Base-by-base conservation (phyloP, 2,888 invertebrate species). In the Euclidia mi region DNA sequence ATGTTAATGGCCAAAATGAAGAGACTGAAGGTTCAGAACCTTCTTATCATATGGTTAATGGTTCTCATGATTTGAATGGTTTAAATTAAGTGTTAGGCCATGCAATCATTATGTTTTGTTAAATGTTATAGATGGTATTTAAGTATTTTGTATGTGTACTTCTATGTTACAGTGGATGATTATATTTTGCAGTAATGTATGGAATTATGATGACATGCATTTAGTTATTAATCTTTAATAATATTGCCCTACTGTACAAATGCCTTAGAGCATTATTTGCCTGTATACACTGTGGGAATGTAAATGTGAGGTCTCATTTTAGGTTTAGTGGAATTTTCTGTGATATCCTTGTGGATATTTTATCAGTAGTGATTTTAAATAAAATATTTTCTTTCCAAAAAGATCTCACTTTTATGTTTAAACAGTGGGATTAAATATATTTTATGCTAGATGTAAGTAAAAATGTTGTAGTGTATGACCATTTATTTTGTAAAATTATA, bases 351-450 rank as follows among this genome's bases (percentile, higher is more conserved):
- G 78, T 82, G 86, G 85, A 89, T 88, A 87, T 89, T 82, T 86
- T 81, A 44, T 56, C 66, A 74, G 67, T 80, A 79, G 75, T 74
- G 52, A 69, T 71, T 65, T 69, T 60, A 34, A 34, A 14, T 34
- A 77, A 72, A 71, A 62, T 70, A 56, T 76, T 72, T 62, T 71
- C 68, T 78, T 87, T 83, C 78, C 79, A 79, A 65, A 65, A 66
- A 79, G 89, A 87, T 91, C 90, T 92, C 91, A 88, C 89, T 86
- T 83, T 90, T 90, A 91, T 90, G 80, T 91, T 88, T 66, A 71
- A 78, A 78, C 87, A 87, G 88, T 85, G 77, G 67, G 71, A 69
- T 65, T 53, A 76, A 70, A 63, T 59, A 53, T 41, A 52, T 63
- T 55, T 59, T 60, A 56, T 75, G 69, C 59, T 81, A 69, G 53